Evolutionary conservation across 2,797 vertebrate species (phyloP).

Genomic region (Hirundo rustica): DNA sequence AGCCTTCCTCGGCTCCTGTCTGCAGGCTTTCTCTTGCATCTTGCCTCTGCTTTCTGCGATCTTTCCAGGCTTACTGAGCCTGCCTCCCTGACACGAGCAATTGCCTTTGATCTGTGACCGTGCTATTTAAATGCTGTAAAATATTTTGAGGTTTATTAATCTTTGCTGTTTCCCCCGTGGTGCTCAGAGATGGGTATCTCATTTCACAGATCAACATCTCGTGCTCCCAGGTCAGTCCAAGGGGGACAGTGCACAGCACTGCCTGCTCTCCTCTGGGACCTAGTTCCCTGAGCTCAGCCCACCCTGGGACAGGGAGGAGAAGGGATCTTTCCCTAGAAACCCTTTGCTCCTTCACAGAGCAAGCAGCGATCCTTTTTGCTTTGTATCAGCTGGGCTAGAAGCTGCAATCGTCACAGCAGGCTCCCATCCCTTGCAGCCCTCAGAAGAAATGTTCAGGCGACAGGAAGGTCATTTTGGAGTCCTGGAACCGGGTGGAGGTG

Average conservation of each 20-base stretch:
- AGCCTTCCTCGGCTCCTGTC: slow-evolving; percentile 14
- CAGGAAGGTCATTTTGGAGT: neutral
- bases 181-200: neutral
- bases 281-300: neutral
- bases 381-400: neutral
- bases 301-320: neutral
- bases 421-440: neutral
- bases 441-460: neutral
- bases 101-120: slow-evolving; percentile 28
- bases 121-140: slow-evolving; percentile 29
- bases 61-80: neutral
- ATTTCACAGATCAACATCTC: slow-evolving; percentile 4
- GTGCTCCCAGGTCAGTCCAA: fast-evolving
- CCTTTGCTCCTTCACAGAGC: neutral
- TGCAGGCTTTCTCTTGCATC: slow-evolving; percentile 25
- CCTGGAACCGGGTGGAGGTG: neutral
- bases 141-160: slow-evolving; percentile 39
- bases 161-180: neutral
- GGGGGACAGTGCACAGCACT: neutral
- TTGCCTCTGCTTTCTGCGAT: slow-evolving; percentile 31
- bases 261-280: neutral
- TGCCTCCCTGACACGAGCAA: neutral
- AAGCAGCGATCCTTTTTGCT: neutral
- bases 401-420: neutral
- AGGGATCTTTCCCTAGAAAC: neutral